A percentile compares a stretch with the other conserved stretches of the same genome.
Evolutionary conservation across 92 coral and sea anemone species (phyloP).

Genomic region (Bergia puertoricense): DNA sequence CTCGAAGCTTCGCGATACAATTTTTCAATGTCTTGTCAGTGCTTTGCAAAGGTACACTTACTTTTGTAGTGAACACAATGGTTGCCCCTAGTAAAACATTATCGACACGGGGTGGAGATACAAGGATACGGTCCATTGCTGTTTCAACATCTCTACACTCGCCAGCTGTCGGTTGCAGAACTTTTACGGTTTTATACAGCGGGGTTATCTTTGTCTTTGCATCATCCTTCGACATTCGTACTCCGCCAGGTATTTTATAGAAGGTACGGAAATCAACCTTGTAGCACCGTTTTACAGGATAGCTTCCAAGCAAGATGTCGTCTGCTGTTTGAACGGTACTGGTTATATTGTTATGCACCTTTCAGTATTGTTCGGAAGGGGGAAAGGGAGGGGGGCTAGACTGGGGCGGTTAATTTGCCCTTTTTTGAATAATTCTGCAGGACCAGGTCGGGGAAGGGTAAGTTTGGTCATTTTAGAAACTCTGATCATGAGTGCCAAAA

Average conservation of each 20-base stretch:
- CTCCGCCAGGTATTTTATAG: constrained; percentile 25
- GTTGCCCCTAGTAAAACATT: constrained; percentile 11
- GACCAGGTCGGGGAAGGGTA: not conserved
- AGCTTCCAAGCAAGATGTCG: not conserved
- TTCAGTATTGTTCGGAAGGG: not conserved
- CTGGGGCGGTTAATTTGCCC: not conserved
- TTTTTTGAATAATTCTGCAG: too few relatives aligned
- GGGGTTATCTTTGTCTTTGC: not conserved
- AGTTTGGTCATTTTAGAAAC: too few relatives aligned
- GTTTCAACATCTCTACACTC: not conserved
- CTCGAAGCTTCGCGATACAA: not conserved
- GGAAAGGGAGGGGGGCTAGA: not conserved
- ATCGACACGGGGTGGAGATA: not conserved
- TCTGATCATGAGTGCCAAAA: too few relatives aligned
- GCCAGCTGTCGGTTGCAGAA: not conserved
- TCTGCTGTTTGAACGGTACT: constrained; percentile 20
- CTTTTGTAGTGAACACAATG: constrained; percentile 4
- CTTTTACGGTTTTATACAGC: not conserved
- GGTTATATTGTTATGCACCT: not conserved
- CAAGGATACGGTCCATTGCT: not conserved
- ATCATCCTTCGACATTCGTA: constrained; percentile 13
- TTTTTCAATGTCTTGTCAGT: not conserved
- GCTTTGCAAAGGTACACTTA: not conserved
- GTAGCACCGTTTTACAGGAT: constrained; percentile 21
- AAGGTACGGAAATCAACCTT: constrained; percentile 3